Percentiles rank a stretch among this genome's conserved stretches.
Conservation (phyloP, 1,140 invertebrate genomes). For the Acyrthosiphon pisum region DNA sequence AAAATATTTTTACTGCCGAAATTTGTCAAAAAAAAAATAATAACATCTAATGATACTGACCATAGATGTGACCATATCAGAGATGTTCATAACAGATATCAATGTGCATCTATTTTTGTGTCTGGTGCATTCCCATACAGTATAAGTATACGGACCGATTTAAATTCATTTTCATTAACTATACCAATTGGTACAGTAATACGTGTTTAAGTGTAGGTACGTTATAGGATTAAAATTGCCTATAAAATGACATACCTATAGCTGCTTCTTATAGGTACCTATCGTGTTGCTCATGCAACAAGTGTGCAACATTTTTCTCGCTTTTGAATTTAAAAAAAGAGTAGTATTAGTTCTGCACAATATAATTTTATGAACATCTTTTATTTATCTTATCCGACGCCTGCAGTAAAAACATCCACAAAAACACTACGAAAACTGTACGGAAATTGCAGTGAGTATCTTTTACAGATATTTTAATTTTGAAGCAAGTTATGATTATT, state of each 20-base stretch:
- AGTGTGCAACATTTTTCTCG: not conserved
- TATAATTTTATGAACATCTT: not conserved
- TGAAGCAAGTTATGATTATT: too few relatives aligned
- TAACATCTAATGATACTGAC: too few relatives aligned
- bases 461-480: too few relatives aligned
- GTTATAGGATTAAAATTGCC: not conserved
- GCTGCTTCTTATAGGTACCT: too few relatives aligned
- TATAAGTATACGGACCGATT: too few relatives aligned
- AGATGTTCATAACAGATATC: too few relatives aligned
- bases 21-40: too few relatives aligned
- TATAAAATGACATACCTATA: not conserved
- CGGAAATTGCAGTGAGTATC: not conserved
- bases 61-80: too few relatives aligned
- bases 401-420: not conserved
- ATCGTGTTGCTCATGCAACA: not conserved
- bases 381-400: not conserved
- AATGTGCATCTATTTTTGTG: too few relatives aligned
- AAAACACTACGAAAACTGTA: not conserved
- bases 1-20: too few relatives aligned
- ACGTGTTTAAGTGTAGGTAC: not conserved
- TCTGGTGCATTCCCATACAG: too few relatives aligned
- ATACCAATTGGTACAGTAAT: not conserved
- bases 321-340: not conserved
- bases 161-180: not conserved
- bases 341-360: not conserved